Evolutionary conservation across 23 tunicate species (phyloP).

Genomic region (Phallusia fumigata): DNA sequence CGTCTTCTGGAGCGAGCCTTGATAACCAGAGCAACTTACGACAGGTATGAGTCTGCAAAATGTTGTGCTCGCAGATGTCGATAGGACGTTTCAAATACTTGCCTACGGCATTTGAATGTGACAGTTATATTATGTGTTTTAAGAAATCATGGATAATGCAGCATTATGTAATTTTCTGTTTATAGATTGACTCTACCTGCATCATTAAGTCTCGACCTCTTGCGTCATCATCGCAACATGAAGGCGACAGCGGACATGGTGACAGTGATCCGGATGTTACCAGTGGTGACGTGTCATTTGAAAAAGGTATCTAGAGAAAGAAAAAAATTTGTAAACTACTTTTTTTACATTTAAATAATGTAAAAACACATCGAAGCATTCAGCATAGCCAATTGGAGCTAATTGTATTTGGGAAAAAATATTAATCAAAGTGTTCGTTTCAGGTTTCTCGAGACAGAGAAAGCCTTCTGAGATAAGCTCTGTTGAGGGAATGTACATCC

Average conservation of each 20-base stretch:
- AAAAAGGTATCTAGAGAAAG: constrained; percentile 11
- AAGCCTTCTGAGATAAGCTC: constrained; percentile 3
- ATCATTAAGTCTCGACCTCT: constrained; percentile 7
- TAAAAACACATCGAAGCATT: no score
- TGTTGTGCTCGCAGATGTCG: background rate
- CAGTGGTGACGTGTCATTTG: constrained; percentile 20
- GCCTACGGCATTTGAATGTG: no score
- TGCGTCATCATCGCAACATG: constrained; percentile 36
- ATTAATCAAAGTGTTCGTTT: background rate
- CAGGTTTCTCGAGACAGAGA: constrained; percentile 1
- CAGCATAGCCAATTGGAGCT: no score
- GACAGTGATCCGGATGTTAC: constrained; percentile 65
- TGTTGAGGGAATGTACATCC: background rate
- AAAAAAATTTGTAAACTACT: no score
- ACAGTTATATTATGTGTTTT: no score
- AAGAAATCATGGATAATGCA: no score
- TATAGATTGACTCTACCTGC: background rate
- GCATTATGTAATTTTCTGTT: background rate
- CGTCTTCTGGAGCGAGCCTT: background rate
- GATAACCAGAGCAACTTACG: background rate
- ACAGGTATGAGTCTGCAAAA: background rate
- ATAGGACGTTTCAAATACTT: no score
- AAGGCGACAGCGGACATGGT: constrained; percentile 75
- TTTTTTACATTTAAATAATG: no score
- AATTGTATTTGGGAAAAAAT: no score